Base-by-base conservation (phyloP, 2,797 vertebrate genomes). In the Spatula versicolor region DNA sequence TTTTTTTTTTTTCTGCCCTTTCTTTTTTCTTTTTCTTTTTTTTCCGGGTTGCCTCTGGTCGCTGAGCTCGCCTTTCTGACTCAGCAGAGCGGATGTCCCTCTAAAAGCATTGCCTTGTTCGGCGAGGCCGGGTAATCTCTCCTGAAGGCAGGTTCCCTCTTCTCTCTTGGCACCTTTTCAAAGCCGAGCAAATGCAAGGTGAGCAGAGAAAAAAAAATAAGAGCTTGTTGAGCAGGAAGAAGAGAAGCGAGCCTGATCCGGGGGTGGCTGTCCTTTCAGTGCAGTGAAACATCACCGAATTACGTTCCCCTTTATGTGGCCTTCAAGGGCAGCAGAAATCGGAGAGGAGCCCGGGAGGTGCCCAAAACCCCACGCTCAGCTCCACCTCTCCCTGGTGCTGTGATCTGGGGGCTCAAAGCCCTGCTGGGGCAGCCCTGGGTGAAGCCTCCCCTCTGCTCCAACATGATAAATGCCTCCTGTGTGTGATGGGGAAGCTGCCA, bases 221-320 rank as follows among this genome's bases (percentile, higher is more conserved):
- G 78, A 67, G 43, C 43, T 48, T 3, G 9, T 33, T 54, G 6
- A 31, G 74, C 43, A 25, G 68, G 48, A 46, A 67, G 64, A 52
- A 11, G 83, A 55, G 54, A 14, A 14, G 4, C 19, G 16, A 33
- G 33, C 33, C 33, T 37, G n/a, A 15, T 11, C 15, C 12, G 23
- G 67, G 66, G 67, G 18, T 4, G 25, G 46, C 67, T 20, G 67
- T 28, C 26, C 67, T 3, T 6, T 13, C 17, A 18, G 64, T 3
- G 6, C 31, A 6, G 31, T 18, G 64, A 33, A 13, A 23, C 33
- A n/a, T 25, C 35, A 2, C 28, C 2, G 4, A 25, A 21, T n/a
- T 1, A 4, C 0, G 0, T 30, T 20, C n/a, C 31, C 9, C 19
- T 50, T 50, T 43, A 35, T 4, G 1, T 10, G 1, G 64, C 22